phyloP scores from a whole-genome alignment of 2,113 vertebrate genomes.

The Anthoscopus minutus region DNA sequence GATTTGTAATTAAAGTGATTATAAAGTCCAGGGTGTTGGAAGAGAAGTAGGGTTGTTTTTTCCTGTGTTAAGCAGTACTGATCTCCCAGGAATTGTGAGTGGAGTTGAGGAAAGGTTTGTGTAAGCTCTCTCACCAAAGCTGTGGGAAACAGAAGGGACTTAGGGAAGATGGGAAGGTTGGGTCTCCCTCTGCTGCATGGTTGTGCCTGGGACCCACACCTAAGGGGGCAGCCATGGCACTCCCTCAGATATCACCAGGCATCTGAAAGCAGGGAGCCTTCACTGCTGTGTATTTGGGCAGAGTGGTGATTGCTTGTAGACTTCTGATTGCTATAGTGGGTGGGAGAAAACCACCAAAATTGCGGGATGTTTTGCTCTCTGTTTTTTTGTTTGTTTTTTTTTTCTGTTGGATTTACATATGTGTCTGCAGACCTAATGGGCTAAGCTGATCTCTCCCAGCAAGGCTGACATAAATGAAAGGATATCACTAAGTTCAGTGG shows the following conservation, averaged over 20 bases:
- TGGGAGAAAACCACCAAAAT: neutral
- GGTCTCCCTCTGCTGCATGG: neutral
- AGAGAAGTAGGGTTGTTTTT: neutral
- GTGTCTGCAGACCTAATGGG: neutral
- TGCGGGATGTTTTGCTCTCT: neutral
- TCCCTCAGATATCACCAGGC: neutral
- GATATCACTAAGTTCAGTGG: neutral
- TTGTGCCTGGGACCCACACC: neutral
- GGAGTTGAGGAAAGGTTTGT: neutral
- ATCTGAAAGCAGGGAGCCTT: neutral
- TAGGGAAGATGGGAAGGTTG: neutral
- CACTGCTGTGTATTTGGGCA: neutral
- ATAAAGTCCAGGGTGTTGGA: neutral
- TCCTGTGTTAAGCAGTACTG: neutral
- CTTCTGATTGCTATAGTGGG: neutral
- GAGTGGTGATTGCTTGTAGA: neutral
- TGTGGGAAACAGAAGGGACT: neutral
- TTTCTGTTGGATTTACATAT: neutral
- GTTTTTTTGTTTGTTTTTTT: neutral
- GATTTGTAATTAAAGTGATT: neutral
- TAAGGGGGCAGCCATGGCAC: rapidly evolving
- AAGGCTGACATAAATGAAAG: neutral
- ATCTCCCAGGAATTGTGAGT: neutral
- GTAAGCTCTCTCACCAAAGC: neutral
- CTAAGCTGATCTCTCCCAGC: neutral